Conservation (phyloP, 1,140 invertebrate genomes). For the Akabosia matsudoensis region DNA sequence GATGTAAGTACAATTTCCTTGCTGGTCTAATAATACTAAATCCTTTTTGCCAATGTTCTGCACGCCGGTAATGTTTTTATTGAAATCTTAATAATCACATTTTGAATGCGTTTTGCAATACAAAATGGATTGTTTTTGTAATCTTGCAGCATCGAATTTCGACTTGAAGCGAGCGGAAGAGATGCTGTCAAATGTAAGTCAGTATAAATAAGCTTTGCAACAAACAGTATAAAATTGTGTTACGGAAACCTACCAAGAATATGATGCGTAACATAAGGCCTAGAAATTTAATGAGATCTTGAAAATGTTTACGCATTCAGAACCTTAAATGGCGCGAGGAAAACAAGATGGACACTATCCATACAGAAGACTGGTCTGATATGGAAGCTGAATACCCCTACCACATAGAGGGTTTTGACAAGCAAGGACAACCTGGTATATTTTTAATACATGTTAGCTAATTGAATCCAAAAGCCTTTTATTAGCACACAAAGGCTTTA, state of each 20-base stretch:
- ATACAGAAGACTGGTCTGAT: background rate
- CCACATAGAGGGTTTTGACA: background rate
- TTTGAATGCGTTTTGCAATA: background rate
- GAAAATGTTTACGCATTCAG: background rate
- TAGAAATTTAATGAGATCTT: background rate
- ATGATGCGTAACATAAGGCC: background rate
- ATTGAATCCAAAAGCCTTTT: background rate
- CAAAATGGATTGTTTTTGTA: background rate
- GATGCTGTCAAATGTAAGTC: background rate
- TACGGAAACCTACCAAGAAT: too few species aligned
- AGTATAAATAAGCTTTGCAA: background rate
- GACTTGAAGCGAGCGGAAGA: background rate
- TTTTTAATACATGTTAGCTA: background rate
- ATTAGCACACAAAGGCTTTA: background rate
- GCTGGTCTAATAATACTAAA: too few species aligned
- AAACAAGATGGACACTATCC: constrained; percentile 5
- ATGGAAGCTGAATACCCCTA: constrained; percentile 1
- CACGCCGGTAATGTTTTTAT: too few species aligned
- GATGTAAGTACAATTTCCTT: background rate
- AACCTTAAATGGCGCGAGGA: constrained; percentile 8
- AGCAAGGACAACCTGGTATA: background rate
- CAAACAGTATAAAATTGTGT: background rate
- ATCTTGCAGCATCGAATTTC: background rate
- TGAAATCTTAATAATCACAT: too few species aligned
- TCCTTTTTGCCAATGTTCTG: too few species aligned